A percentile compares a stretch with the other conserved stretches of the same genome.
phyloP scores from a whole-genome alignment of 2,113 vertebrate genomes.

The Eonycteris spelaea region DNA sequence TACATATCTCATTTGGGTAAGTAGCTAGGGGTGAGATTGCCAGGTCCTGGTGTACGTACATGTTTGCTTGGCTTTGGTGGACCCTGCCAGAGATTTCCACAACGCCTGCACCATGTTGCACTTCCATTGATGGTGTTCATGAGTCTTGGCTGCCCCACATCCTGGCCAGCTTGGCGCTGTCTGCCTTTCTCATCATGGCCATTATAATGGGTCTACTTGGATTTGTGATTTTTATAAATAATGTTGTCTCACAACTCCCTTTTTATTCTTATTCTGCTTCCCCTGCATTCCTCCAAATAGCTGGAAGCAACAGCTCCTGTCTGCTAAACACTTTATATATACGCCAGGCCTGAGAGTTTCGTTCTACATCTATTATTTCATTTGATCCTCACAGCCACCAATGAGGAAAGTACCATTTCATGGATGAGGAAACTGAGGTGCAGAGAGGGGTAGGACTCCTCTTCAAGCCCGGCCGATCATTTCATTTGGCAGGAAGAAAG shows the following conservation, averaged over 20 bases:
- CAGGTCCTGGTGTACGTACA: fast-evolving
- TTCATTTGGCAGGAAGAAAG: not conserved
- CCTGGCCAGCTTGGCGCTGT: not conserved
- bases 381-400: not conserved
- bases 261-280: not conserved
- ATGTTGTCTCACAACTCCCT: not conserved
- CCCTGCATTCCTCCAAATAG: not conserved
- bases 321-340: not conserved
- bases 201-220: not conserved
- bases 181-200: not conserved
- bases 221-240: not conserved
- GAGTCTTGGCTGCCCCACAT: not conserved
- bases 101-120: not conserved
- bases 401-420: not conserved
- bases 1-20: not conserved
- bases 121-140: fast-evolving
- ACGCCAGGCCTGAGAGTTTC: not conserved
- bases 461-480: not conserved
- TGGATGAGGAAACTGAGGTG: not conserved
- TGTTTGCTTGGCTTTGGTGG: not conserved
- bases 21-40: not conserved
- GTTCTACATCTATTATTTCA: not conserved
- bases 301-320: not conserved
- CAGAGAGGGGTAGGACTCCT: not conserved
- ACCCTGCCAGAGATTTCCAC: not conserved